Conservation (phyloP, 2,888 invertebrate species). For the Silvanus unidentatus region DNA sequence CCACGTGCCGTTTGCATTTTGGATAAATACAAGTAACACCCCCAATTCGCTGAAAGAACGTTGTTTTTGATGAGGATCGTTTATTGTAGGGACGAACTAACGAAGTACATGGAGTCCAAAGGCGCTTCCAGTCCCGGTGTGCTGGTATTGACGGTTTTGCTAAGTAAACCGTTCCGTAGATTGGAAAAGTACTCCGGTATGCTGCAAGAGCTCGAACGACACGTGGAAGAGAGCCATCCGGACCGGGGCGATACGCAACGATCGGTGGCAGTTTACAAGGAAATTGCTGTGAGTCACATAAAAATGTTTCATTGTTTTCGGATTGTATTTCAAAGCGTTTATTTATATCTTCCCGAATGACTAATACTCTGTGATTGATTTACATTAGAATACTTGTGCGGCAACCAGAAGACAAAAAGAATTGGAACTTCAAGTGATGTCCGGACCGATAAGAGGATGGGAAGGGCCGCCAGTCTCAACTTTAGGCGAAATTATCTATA, state of each 20-base stretch:
- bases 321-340: not conserved
- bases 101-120: constrained; percentile 81
- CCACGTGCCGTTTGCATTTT: constrained; percentile 90
- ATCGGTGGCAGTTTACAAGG: constrained; percentile 89
- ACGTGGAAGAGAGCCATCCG: constrained; percentile 90
- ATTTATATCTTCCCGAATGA: not conserved
- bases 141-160: constrained; percentile 82
- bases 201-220: constrained; percentile 91
- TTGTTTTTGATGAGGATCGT: not conserved
- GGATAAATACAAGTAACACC: constrained; percentile 80
- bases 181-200: constrained; percentile 91
- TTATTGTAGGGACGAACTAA: constrained; percentile 67
- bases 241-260: constrained; percentile 96
- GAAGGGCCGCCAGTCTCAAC: constrained; percentile 72
- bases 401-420: constrained; percentile 89
- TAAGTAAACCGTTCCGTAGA: constrained; percentile 92
- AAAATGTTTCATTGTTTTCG: not conserved
- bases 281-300: constrained; percentile 83
- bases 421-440: constrained; percentile 89
- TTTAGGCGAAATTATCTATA: constrained; percentile 85
- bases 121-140: constrained; percentile 83
- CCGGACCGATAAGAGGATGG: constrained; percentile 92
- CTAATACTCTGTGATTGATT: constrained; percentile 10
- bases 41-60: not conserved
- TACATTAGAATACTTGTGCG: constrained; percentile 78